Evolutionary conservation across 2,888 invertebrate species (phyloP), one percentile per base, ranked within the genome.

Genomic region (Morpho helenor): DNA sequence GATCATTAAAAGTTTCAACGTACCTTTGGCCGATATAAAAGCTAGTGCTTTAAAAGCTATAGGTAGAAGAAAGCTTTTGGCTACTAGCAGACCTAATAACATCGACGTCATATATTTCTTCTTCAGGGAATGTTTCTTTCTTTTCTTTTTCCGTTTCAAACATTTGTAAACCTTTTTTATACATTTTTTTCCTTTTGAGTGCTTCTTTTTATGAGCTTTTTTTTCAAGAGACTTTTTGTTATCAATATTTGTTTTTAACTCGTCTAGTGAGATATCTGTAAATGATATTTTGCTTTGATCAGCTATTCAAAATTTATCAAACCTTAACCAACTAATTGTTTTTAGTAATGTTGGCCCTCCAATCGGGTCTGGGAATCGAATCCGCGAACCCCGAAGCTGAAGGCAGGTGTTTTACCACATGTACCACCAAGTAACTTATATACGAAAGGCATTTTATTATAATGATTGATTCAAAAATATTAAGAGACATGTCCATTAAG

Each of bases 21-120:
- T 69, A 89, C 90, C 91, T 82, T 90, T 90, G 61, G 93, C 93
- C 23, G 95, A 93, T 52, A 95, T 78, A 46, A 95, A 92, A 1
- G 94, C 94, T 62, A 95, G 77, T 2, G 93, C 91, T 70, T 95
- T 95, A 55, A 96, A 75, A 0, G 94, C 92, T 43, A 95, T 80
- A 0, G 95, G 95, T 51, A 95, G 80, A 7, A 95, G 69, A 2
- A 96, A 77, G 43, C 93, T 90, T 74, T 95, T 95, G 1, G 94
- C 92, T 52, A 94, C 84, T 16, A 95, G 70, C 31, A 94, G 82
- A 0, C 94, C 94, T 22, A 94, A 68, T 16, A 95, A 75, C 62
- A 95, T 53, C 0, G 94, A 94, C 64, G 93, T 76, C 57, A 94
- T 75, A 65, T 91, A 91, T 69, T 92, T 93, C 64, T 89, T 87